Evolutionary conservation across 1,140 invertebrate species (phyloP), one percentile per base, ranked within the genome.

Genomic region (Drosophila oshimai): DNA sequence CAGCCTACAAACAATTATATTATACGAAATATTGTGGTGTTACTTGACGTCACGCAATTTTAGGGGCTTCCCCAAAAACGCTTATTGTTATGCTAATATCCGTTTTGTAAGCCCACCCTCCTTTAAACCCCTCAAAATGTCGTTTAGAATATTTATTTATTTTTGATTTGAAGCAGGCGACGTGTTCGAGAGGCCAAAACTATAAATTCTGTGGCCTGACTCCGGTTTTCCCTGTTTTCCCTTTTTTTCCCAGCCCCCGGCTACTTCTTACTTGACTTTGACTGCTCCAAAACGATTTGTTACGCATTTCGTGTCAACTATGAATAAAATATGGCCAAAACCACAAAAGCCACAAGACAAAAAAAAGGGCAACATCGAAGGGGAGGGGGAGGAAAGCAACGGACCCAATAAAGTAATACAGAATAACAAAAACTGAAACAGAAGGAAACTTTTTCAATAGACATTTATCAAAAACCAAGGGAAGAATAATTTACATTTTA

Each of bases 281-380:
- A 64, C 33, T 18, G 26, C 57, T 65, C 33, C 26, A 65, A 74
- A 86, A 73, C 81, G 81, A 86, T 86, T 86, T 87, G 81, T 86
- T 86, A 87, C 81, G 81, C 81, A 87, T 86, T 84, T 86, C 76
- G 76, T 81, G 81, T 86, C 81, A 86, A 86, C 81, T 81, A 86
- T 81, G 81, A 80, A 86, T 86, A 86, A 86, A 87, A 86, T 86
- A 86, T 86, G 84, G 72, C 61, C 61, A 33, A 71, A 76, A 78
- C 81, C 72, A 68, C 73, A 70, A 50, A 50, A 72, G 39, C 42
- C 67, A 47, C 51, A 49, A 55, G 50, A 84, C 72, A 70, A 74
- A 46, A 39, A 41, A 42, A 28, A 31, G 24, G 24, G 22, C 17
- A 67, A 54, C 51, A 44, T 10, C n/a, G 36, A 13, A 51, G 10